Evolutionary conservation across 2,888 invertebrate species (phyloP).

Genomic region (Pseudococcus longispinus): DNA sequence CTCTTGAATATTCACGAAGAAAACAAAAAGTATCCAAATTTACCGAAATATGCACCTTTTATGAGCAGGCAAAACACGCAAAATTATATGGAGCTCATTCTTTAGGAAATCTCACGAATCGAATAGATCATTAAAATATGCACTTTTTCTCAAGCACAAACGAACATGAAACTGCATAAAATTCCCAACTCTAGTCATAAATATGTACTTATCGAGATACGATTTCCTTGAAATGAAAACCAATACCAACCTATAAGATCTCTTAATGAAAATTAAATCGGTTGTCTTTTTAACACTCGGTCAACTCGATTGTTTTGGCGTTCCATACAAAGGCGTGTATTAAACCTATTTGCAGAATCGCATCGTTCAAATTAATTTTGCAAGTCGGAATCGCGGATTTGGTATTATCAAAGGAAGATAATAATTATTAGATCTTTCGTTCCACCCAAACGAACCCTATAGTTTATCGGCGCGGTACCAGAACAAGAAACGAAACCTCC

Average conservation of each 20-base stretch:
- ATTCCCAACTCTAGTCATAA: not conserved
- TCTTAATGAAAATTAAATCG: not conserved
- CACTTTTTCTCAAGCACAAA: too few species aligned
- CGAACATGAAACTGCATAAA: too few species aligned
- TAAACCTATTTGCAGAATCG: not conserved
- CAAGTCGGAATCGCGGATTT: conserved; percentile 29
- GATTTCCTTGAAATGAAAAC: not conserved
- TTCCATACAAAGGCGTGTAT: not conserved
- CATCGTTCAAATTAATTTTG: conserved; percentile 23
- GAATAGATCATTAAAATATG: too few species aligned
- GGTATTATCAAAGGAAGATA: conserved; percentile 28
- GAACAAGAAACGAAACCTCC: conserved; percentile 22
- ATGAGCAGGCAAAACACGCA: too few species aligned
- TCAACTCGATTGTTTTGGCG: not conserved
- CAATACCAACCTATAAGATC: not conserved
- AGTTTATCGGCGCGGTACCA: conserved; percentile 19
- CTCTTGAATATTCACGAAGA: too few species aligned
- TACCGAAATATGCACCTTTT: too few species aligned
- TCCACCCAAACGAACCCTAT: conserved; percentile 32
- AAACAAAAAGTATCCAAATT: too few species aligned
- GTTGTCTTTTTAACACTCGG: not conserved
- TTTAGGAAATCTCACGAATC: too few species aligned
- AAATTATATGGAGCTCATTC: too few species aligned
- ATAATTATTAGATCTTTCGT: conserved; percentile 39
- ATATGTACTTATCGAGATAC: not conserved